Evolutionary conservation across 2,113 vertebrate species (phyloP), one percentile per base, ranked within the genome.

Genomic region (Panthera uncia): DNA sequence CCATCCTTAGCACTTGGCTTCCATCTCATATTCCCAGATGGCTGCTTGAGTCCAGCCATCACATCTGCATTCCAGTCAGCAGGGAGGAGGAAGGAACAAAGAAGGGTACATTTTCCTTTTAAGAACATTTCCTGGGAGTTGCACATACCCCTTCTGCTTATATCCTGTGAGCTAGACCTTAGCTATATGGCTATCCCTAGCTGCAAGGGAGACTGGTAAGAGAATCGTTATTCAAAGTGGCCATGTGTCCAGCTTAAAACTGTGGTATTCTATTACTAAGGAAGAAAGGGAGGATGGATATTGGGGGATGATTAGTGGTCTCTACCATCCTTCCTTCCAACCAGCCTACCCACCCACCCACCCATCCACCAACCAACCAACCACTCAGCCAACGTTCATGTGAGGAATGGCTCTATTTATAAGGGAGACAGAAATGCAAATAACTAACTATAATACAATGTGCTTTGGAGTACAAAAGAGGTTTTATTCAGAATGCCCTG

Each of bases 391-490:
- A 94, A 45, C 31, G 29, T 88, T 96, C 89, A 68, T 94, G 82
- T 89, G 93, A 95, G 94, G 76, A 96, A 92, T n/a, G 96, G 95
- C 81, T 95, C 97, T 85, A 65, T 95, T 98, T 89, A 97, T 52
- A 88, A 88, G 90, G 80, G 89, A 96, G 86, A 97, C 90, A 92
- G 96, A 97, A 95, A 96, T 96, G 88, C 93, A 98, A 97, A 97
- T 98, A 82, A 63, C 84, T 63, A 66, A 78, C 95, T 76, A 73
- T 31, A 84, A 84, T 78, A 80, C 92, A 86, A 63, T 89, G 98
- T 84, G 97, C 88, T 68, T 18, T 45, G 38, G 93, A 96, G 88
- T 69, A 97, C 63, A 97, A 98, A 97, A 94, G 94, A 95, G 97
- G 94, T 91, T 97, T 97, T 97, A 88, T 97, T 91, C 91, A 16